Base-by-base conservation (phyloP, 37 sponge, comb jelly and placozoan species). In the Diacarnus erythraeanus region DNA sequence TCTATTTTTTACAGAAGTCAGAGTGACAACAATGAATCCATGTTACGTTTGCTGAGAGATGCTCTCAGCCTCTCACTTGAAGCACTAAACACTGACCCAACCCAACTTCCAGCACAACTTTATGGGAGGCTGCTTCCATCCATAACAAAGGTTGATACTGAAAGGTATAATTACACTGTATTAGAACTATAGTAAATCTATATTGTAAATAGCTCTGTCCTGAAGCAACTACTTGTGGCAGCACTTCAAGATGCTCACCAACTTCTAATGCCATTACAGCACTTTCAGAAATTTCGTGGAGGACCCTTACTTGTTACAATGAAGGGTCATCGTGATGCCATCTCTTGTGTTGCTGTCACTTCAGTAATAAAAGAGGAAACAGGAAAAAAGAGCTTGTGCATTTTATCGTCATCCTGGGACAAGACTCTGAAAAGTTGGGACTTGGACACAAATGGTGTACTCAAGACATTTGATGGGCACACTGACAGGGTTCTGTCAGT, bases 401-500 rank as follows among this genome's bases (percentile, higher is more conserved):
- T 93, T 44, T 36, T 87, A 31, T 74, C 90, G 22, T 77, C 87
- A 39, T 93, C 94, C 0, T 64, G 63, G 64, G 94, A 93, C 71
- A 72, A 75, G 23, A 90, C 81, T 12, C 41, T 93, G 39, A 84
- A 83, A 73, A 82, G 64, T 29, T 93, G 94, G 94, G 87, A 93
- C 64, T 29, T 85, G 70, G 59, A 21, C 29, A 82, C 47, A 8
- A 81, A 59, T 1, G 83, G 90, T 6, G 90, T 86, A 38, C 29
- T 78, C 5, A 81, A 90, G 78, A 88, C 90, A 0, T 79, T 90
- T 69, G 82, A 82, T 29, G 94, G 90, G 1, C 94, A 93, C 71
- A 65, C 71, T 2, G 77, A 81, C 22, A 77, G 71, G 29, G 94
- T 93, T 27, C 30, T 75, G 1, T 72, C 58, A 27, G 80, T 93